Base-by-base conservation (phyloP, 2,888 invertebrate genomes). In the Caenorhabditis sp. region DNA sequence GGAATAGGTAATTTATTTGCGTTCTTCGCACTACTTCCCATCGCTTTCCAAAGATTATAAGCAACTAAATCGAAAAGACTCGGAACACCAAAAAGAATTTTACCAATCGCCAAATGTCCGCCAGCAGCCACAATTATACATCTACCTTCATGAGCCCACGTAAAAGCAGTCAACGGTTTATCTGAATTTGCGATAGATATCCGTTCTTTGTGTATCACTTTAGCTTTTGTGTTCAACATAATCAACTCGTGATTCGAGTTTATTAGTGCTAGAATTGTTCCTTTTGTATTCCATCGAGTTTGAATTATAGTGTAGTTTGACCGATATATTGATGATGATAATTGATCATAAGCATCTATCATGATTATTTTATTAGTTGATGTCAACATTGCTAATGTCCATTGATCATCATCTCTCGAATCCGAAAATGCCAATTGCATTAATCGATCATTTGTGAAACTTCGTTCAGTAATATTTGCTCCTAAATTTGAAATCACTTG, bases 131-230 rank as follows among this genome's bases (percentile, higher is more conserved):
- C 97, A 80, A 99, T 90, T 31, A 97, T 91, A 82, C 75, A 76
- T 36, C 94, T 93, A 88, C 97, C 97, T 88, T 95, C 95, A 91
- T 97, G 97, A 31, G 96, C 97, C 97, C 97, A 99, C 10, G 97
- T 97, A 86, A 99, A 90, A 1, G 96, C 95, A 60, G 95, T 93
- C 63, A 97, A 58, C 27, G 62, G 64, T 49, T 74, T 69, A 21
- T 59, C 60, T 0, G 60, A 37, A 10, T 63, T 64, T 17, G 66
- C 31, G 1, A 67, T 21, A 14, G 60, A 3, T 6, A 77, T 59
- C 17, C 63, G 43, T 24, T 79, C 77, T 21, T 77, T 75, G 62
- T 81, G 81, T 12, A 81, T 65, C 8, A 77, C 64, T 21, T 63
- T 61, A 10, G 72, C 75, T 1, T 60, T 50, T 12, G 43, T 65